Evolutionary conservation across 2,888 invertebrate genomes (phyloP).

Genomic region (Acanthosoma haemorrhoidale): DNA sequence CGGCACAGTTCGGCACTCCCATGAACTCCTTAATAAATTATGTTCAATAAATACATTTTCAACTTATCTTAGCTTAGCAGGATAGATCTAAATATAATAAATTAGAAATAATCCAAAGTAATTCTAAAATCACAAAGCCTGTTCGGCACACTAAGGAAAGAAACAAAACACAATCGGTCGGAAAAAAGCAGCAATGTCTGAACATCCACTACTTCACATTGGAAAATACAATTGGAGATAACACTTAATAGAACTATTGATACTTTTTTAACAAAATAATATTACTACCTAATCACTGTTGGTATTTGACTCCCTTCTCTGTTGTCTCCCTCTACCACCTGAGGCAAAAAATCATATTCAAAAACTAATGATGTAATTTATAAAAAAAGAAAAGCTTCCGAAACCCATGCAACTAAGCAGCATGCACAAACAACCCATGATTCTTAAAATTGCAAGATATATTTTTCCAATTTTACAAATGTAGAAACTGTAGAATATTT

Average conservation of each 20-base stretch:
- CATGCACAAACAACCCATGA: no score
- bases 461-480: no score
- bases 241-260: no score
- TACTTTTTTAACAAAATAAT: not conserved
- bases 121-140: slow-evolving; percentile 12
- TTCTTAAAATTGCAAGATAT: no score
- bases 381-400: not conserved
- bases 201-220: not conserved
- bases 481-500: no score
- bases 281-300: slow-evolving; percentile 30
- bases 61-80: not conserved
- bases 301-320: slow-evolving; percentile 33
- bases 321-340: slow-evolving; percentile 29
- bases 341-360: slow-evolving; percentile 12
- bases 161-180: not conserved
- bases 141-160: not conserved
- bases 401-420: slow-evolving; percentile 7
- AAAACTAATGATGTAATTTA: not conserved
- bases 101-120: not conserved
- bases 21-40: not conserved
- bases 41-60: not conserved
- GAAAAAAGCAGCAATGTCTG: not conserved
- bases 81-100: not conserved
- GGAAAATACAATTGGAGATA: not conserved
- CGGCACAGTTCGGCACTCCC: not conserved